Conservation (phyloP, 2,888 invertebrate genomes). For the Lithophane leautieri region DNA sequence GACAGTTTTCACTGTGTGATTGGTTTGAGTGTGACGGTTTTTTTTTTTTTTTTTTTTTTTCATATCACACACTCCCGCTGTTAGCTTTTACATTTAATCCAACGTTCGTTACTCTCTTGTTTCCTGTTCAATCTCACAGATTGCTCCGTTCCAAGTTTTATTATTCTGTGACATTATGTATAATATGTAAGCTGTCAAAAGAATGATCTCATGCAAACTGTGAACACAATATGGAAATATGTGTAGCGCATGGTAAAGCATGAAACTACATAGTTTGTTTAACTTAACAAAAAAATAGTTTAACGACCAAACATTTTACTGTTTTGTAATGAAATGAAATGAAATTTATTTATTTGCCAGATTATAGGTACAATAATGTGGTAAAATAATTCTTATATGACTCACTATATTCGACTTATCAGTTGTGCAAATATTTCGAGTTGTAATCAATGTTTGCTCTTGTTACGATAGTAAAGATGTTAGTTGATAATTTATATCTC, state of each 20-base stretch:
- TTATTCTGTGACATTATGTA: conserved; percentile 6
- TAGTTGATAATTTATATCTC: conserved; percentile 4
- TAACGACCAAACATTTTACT: not conserved
- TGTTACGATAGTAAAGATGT: not conserved
- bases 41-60: conserved; percentile 9
- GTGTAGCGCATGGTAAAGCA: not conserved
- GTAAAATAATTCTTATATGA: too few species aligned
- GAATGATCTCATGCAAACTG: not conserved
- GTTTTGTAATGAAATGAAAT: too few species aligned
- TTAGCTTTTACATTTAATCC: conserved; percentile 24
- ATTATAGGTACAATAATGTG: too few species aligned
- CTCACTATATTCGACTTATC: too few species aligned
- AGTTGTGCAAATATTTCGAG: too few species aligned
- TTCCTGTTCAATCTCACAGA: conserved; percentile 36
- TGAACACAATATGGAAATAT: not conserved
- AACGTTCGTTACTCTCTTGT: not conserved
- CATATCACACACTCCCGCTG: not conserved
- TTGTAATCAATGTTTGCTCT: not conserved
- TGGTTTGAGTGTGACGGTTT: not conserved
- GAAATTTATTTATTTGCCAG: too few species aligned
- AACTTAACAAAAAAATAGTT: not conserved
- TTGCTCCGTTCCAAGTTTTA: conserved; percentile 8
- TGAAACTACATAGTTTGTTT: not conserved
- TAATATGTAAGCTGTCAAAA: not conserved
- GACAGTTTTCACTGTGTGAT: not conserved